A percentile compares a stretch with the other conserved stretches of the same genome.
Conservation (phyloP, 2,888 invertebrate species). For the Athetis lepigone region DNA sequence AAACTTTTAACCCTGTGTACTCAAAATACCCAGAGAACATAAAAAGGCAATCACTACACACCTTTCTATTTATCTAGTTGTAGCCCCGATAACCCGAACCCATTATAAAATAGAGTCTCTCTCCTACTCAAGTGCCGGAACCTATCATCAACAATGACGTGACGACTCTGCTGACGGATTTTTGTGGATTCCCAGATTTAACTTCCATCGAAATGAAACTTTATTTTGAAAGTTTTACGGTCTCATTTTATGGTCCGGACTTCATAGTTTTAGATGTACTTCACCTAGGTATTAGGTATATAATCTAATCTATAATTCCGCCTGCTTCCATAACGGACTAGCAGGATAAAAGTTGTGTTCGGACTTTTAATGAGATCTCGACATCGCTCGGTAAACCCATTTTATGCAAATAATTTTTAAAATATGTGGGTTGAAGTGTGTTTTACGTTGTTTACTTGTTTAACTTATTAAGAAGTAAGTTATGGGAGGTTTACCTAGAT, state of each 20-base stretch:
- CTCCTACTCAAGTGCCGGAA: slow-evolving; percentile 54
- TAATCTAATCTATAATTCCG: slow-evolving; percentile 51
- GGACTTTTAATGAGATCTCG: slow-evolving; percentile 61
- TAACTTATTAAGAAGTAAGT: slow-evolving; percentile 21
- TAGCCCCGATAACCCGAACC: slow-evolving; percentile 39
- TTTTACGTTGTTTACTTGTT: slow-evolving; percentile 23
- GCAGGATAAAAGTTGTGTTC: slow-evolving; percentile 53
- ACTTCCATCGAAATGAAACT: slow-evolving; percentile 16
- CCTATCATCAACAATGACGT: slow-evolving; percentile 54
- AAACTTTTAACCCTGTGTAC: too few relatives aligned
- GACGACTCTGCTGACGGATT: slow-evolving; percentile 39
- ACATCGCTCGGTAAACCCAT: slow-evolving; percentile 39
- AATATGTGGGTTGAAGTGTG: slow-evolving; percentile 32
- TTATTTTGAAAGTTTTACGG: neutral
- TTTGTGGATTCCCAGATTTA: slow-evolving; percentile 38
- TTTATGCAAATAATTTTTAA: slow-evolving; percentile 38
- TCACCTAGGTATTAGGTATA: too few relatives aligned
- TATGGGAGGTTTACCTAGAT: neutral
- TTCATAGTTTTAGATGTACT: slow-evolving; percentile 39
- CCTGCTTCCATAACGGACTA: slow-evolving; percentile 27
- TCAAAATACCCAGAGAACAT: too few relatives aligned
- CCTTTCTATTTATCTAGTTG: slow-evolving; percentile 23
- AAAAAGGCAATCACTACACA: slow-evolving; percentile 21
- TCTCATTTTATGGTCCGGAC: slow-evolving; percentile 14
- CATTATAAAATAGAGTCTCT: slow-evolving; percentile 34